Evolutionary conservation across 2,888 invertebrate species (phyloP).

Genomic region (Dyspetes luteomarginatus): DNA sequence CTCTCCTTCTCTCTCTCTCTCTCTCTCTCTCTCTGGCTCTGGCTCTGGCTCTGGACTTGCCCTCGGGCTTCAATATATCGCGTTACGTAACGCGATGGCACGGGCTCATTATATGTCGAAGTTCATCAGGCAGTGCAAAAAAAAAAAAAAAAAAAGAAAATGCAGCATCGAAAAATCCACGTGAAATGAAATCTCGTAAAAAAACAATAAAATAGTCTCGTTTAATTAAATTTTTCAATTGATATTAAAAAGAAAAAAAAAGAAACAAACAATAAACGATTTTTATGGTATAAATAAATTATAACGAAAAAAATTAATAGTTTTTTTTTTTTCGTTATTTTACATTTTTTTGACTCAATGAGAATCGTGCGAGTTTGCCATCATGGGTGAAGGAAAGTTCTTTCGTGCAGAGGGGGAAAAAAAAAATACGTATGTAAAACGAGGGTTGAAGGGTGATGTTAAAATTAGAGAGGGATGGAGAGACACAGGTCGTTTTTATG

Average conservation of each 20-base stretch:
- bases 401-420: background rate
- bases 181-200: background rate
- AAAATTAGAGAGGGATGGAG: background rate
- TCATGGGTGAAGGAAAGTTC: background rate
- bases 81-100: slow-evolving; percentile 19
- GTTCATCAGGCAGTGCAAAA: background rate
- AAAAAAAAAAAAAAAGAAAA: background rate
- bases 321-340: background rate
- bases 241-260: background rate
- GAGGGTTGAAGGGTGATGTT: slow-evolving; percentile 32
- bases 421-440: slow-evolving; percentile 24
- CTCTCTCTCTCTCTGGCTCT: background rate
- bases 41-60: too few species aligned
- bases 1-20: slow-evolving; percentile 6
- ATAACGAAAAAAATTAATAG: background rate
- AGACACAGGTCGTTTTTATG: slow-evolving; percentile 1
- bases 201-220: background rate
- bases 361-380: slow-evolving; percentile 8
- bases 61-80: slow-evolving; percentile 24
- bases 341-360: slow-evolving; percentile 3
- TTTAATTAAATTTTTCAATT: background rate
- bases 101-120: slow-evolving; percentile 1
- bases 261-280: background rate
- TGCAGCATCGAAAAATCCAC: background rate
- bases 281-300: background rate